Evolutionary conservation across 2,797 vertebrate genomes (phyloP).

Genomic region (Hypotaenidia philippensis): DNA sequence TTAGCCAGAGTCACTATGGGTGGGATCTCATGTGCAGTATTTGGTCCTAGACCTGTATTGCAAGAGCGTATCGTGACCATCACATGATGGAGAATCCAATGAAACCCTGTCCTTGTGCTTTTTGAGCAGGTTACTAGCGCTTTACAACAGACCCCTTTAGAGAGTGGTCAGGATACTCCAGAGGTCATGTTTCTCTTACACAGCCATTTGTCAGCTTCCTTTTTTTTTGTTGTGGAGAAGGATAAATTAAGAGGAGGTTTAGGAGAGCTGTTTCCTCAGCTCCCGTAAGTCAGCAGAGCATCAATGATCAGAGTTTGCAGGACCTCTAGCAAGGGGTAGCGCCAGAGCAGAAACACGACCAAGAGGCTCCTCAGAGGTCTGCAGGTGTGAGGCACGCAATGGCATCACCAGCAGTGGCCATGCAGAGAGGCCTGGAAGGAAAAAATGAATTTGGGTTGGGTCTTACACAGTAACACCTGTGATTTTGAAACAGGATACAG

Average conservation of each 20-base stretch:
- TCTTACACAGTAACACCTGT: neutral
- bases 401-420: fast-evolving
- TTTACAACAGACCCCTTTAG: neutral
- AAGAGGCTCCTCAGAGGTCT: neutral
- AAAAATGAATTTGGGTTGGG: neutral
- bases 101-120: neutral
- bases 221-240: neutral
- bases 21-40: neutral
- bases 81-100: neutral
- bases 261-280: neutral
- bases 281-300: neutral
- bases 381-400: neutral
- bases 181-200: neutral
- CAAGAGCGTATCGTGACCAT: fast-evolving
- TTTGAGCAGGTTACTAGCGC: neutral
- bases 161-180: fast-evolving
- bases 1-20: neutral
- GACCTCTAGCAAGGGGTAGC: neutral
- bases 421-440: neutral
- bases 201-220: neutral
- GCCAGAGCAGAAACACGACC: neutral
- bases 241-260: neutral
- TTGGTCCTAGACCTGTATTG: neutral
- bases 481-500: neutral
- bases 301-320: neutral